phyloP scores from a whole-genome alignment of 2,888 invertebrate species.

The Miltochrista miniata region DNA sequence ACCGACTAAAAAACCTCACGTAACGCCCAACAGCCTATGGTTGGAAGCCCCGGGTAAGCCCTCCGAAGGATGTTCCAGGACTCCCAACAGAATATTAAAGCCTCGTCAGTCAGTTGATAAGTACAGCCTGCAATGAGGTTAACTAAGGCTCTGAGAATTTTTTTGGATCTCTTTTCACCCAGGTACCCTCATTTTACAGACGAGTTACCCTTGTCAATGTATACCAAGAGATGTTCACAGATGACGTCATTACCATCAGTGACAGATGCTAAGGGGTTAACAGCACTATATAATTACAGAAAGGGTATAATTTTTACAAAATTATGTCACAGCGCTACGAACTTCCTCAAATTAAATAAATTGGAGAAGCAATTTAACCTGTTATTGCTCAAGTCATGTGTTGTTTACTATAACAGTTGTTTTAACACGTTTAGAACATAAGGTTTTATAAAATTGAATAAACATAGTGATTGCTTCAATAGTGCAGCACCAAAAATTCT shows the following conservation, averaged over 20 bases:
- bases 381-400: constrained; percentile 28
- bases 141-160: neutral
- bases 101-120: no score
- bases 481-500: no score
- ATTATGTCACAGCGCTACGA: constrained; percentile 48
- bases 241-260: constrained; percentile 52
- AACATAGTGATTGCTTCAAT: neutral
- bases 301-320: constrained; percentile 50
- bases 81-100: no score
- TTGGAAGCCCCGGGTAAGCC: no score
- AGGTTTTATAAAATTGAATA: neutral
- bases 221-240: constrained; percentile 42
- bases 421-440: neutral
- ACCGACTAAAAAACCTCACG: no score
- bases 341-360: constrained; percentile 38
- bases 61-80: no score
- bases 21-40: no score
- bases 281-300: constrained; percentile 45
- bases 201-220: constrained; percentile 12
- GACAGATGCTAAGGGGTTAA: constrained; percentile 61
- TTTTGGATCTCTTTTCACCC: neutral
- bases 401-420: constrained; percentile 9
- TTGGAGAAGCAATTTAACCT: constrained; percentile 39
- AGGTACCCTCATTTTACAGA: constrained; percentile 16
- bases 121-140: neutral